Conservation (phyloP, 2,113 vertebrate genomes). For the Cyrtonyx montezumae region DNA sequence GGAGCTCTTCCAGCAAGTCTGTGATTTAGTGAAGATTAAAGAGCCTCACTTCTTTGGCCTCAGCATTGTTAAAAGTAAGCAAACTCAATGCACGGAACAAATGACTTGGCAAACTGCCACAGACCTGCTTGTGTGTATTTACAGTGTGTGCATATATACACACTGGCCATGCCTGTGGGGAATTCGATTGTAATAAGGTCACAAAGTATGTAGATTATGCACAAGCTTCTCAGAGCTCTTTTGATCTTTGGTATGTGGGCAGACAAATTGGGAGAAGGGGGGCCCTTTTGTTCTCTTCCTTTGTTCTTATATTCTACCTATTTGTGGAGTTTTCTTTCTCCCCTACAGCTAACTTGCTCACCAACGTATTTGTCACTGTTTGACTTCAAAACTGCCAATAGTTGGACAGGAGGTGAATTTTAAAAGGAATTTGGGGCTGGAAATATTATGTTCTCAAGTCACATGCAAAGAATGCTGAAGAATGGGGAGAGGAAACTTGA, state of each 20-base stretch:
- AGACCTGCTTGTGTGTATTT: conserved; percentile 46
- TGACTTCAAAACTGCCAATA: conserved; percentile 15
- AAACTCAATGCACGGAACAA: conserved; percentile 15
- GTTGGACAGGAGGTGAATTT: conserved; percentile 7
- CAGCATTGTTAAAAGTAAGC: conserved; percentile 88
- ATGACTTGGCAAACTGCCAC: conserved; percentile 52
- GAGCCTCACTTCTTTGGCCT: conserved; percentile 91
- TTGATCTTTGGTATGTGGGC: conserved; percentile 63
- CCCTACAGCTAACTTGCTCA: background rate
- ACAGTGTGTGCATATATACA: conserved; percentile 61
- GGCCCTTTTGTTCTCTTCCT: conserved; percentile 52
- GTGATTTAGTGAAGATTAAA: conserved; percentile 82
- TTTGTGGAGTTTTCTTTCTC: conserved; percentile 27
- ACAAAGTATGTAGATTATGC: conserved; percentile 61
- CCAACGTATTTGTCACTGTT: background rate
- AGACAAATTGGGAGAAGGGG: conserved; percentile 42
- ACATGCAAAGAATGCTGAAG: background rate
- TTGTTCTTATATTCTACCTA: conserved; percentile 27
- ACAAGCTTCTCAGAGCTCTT: conserved; percentile 43
- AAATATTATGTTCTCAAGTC: conserved; percentile 21
- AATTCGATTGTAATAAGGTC: conserved; percentile 56
- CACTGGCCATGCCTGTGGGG: conserved; percentile 9
- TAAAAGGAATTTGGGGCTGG: background rate
- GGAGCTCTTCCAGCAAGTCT: conserved; percentile 85
- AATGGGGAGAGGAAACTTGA: background rate